Evolutionary conservation across 2,797 vertebrate species (phyloP).

Genomic region (Gadopsis bispinosus): DNA sequence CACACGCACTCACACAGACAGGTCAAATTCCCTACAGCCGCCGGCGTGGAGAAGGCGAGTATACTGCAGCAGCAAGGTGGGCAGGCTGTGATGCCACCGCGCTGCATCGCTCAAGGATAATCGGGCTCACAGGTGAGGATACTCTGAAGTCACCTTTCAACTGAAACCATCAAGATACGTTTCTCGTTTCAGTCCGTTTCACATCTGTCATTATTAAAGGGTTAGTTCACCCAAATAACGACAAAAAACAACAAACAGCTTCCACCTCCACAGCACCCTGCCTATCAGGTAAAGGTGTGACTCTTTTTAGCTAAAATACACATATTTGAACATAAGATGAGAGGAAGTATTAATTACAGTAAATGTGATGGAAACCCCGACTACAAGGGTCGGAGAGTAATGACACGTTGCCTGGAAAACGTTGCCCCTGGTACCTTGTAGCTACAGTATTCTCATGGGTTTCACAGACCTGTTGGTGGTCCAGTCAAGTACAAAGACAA

Average conservation of each 20-base stretch:
- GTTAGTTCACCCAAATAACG: background rate
- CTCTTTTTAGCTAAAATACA: background rate
- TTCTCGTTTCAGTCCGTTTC: background rate
- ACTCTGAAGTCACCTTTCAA: background rate
- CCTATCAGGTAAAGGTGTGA: background rate
- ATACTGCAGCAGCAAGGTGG: conserved; percentile 4
- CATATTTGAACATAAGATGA: conserved; percentile 20
- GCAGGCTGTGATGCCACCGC: conserved; percentile 20
- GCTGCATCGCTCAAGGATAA: conserved; percentile 5
- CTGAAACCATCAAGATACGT: background rate
- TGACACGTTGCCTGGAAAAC: background rate
- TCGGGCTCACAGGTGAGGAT: background rate
- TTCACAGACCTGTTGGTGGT: background rate
- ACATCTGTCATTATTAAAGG: background rate
- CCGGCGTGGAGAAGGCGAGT: conserved; percentile 30
- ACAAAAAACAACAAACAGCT: background rate
- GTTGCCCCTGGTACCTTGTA: background rate
- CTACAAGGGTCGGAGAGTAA: background rate
- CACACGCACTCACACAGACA: conserved; percentile 58
- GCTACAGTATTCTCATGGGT: background rate
- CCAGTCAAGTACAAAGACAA: background rate
- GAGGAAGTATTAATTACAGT: conserved; percentile 9
- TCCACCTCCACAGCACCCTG: background rate
- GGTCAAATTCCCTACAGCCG: conserved; percentile 39
- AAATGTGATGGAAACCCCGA: background rate